A percentile compares a stretch with the other conserved stretches of the same genome.
These are phyloP conservation scores for Stomorhina lunata DNA, from an alignment of 2,888 invertebrate species.

Conservation along the genomic window DNA sequence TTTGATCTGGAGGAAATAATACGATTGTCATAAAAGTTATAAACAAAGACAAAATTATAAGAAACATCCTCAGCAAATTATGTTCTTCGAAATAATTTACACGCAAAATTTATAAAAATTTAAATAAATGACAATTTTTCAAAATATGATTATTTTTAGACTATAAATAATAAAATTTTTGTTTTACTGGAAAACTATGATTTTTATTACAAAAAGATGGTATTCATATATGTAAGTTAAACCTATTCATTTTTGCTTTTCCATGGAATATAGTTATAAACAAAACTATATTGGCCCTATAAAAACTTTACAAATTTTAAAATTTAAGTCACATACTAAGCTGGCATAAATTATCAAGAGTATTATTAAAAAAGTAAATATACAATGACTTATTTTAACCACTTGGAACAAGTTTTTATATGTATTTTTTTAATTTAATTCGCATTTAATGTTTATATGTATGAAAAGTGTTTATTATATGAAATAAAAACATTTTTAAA, in stretches of 20 bases:
- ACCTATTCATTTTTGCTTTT: neutral
- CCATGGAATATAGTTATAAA: neutral
- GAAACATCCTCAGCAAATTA: slow-evolving; percentile 9
- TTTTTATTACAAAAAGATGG: too few relatives aligned
- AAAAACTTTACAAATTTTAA: neutral
- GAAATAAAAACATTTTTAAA: too few relatives aligned
- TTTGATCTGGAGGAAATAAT: neutral
- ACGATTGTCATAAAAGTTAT: neutral
- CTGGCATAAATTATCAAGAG: slow-evolving; percentile 22
- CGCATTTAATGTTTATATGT: too few relatives aligned
- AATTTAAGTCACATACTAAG: slow-evolving; percentile 33
- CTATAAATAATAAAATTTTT: too few relatives aligned
- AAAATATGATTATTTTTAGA: too few relatives aligned
- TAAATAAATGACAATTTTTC: too few relatives aligned
- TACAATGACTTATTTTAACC: neutral
- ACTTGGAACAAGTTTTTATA: too few relatives aligned
- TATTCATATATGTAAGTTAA: too few relatives aligned
- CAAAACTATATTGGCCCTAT: neutral
- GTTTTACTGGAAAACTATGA: too few relatives aligned
- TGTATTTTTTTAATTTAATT: too few relatives aligned
- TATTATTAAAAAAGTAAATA: neutral
- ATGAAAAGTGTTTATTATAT: too few relatives aligned
- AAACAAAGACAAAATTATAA: neutral
- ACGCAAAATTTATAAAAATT: neutral
- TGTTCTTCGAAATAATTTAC: neutral